These are phyloP conservation scores for Neodiprion lecontei DNA, from an alignment of 1,140 invertebrate genomes.

Conservation along the genomic window DNA sequence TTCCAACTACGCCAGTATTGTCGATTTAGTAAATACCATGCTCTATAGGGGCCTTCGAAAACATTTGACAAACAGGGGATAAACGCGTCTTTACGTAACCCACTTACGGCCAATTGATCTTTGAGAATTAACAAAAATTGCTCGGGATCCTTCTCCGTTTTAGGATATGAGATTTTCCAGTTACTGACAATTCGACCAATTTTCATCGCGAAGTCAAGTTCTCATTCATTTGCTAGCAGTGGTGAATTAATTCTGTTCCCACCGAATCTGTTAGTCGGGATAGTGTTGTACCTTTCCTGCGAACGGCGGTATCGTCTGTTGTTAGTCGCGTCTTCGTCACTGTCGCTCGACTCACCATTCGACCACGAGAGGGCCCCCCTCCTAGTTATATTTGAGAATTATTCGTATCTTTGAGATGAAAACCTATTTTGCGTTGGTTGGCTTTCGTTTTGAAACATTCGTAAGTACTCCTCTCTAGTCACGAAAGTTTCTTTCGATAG, in stretches of 20 bases:
- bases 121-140: constrained; percentile 15
- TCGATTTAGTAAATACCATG: constrained; percentile 26
- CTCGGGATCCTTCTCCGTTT: constrained; percentile 16
- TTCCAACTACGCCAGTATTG: constrained; percentile 21
- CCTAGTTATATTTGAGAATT: neutral
- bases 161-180: constrained; percentile 14
- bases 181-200: constrained; percentile 15
- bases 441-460: neutral
- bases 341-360: constrained; percentile 10
- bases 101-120: neutral
- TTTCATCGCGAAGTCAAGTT: constrained; percentile 11
- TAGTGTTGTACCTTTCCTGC: too few relatives aligned
- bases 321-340: neutral
- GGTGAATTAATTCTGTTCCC: too few relatives aligned
- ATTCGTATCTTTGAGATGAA: too few relatives aligned
- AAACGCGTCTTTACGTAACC: constrained; percentile 1
- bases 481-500: neutral
- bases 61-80: constrained; percentile 15
- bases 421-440: neutral
- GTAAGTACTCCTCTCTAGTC: neutral
- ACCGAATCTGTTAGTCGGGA: too few relatives aligned
- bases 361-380: constrained; percentile 12
- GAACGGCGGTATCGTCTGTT: neutral
- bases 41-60: neutral
- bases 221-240: neutral